A percentile compares a stretch with the other conserved stretches of the same genome.
Conservation (phyloP, 2,797 vertebrate genomes). For the Myoxocephalus aenaeus region DNA sequence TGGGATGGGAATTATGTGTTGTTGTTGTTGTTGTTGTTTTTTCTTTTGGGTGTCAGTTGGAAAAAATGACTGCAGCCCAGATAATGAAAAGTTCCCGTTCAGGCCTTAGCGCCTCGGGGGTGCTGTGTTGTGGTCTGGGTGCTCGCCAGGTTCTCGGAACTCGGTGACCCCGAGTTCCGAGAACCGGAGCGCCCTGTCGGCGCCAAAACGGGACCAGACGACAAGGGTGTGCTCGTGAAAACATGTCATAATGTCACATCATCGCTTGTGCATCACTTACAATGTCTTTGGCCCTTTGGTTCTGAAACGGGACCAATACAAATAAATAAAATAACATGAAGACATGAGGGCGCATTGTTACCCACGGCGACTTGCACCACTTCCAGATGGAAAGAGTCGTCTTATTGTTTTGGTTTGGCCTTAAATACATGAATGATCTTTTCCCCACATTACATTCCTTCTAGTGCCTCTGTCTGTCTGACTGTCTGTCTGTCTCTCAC, state of each 20-base stretch:
- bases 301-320: slow-evolving; percentile 51
- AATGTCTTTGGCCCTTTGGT: slow-evolving; percentile 35
- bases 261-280: slow-evolving; percentile 27
- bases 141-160: slow-evolving; percentile 37
- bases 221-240: slow-evolving; percentile 40
- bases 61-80: slow-evolving; percentile 46
- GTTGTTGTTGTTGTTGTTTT: not conserved
- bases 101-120: slow-evolving; percentile 37
- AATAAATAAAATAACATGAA: slow-evolving; percentile 37
- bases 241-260: slow-evolving; percentile 43
- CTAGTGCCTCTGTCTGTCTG: not conserved
- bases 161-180: slow-evolving; percentile 45
- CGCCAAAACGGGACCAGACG: slow-evolving; percentile 25
- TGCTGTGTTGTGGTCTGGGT: slow-evolving; percentile 58
- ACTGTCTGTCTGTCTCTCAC: not conserved
- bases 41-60: slow-evolving; percentile 41
- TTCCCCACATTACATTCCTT: slow-evolving; percentile 18
- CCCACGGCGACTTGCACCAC: slow-evolving; percentile 29
- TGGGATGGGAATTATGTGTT: slow-evolving; percentile 48
- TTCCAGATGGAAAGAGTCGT: slow-evolving; percentile 1
- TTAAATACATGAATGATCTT: slow-evolving; percentile 32
- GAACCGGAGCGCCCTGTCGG: slow-evolving; percentile 26
- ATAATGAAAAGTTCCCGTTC: slow-evolving; percentile 55
- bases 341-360: slow-evolving; percentile 42
- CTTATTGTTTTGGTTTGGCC: slow-evolving; percentile 26